Conservation (phyloP, 2,113 vertebrate species). For the Austrofundulus limnaeus region DNA sequence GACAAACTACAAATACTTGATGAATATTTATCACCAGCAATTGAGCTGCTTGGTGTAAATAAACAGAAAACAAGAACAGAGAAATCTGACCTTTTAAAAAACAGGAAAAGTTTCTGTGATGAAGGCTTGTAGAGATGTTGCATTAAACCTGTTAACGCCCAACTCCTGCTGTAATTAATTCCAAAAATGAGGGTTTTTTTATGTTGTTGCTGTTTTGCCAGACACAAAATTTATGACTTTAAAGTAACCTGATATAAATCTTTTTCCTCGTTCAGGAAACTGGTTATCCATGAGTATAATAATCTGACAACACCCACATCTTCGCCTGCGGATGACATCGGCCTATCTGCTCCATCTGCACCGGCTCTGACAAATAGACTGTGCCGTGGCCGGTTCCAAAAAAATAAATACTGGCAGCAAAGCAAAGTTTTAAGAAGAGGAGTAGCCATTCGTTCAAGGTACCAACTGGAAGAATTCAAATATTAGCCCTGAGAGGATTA, state of each 20-base stretch:
- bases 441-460: neutral
- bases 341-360: neutral
- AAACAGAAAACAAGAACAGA: neutral
- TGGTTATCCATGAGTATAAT: neutral
- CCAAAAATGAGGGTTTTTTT: neutral
- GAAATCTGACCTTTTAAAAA: slow-evolving; percentile 1
- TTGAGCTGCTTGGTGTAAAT: neutral
- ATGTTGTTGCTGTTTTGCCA: neutral
- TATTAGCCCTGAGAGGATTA: neutral
- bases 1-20: neutral
- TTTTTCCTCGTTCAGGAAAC: neutral
- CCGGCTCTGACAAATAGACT: neutral
- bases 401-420: neutral
- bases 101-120: neutral
- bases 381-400: neutral
- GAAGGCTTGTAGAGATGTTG: neutral
- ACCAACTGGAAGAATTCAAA: neutral
- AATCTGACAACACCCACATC: neutral
- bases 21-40: neutral
- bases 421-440: neutral
- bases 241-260: neutral
- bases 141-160: neutral
- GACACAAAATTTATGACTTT: neutral
- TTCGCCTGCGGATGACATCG: neutral
- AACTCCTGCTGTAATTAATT: neutral